phyloP scores from a whole-genome alignment of 2,888 invertebrate species.

The Aphrophora alni region DNA sequence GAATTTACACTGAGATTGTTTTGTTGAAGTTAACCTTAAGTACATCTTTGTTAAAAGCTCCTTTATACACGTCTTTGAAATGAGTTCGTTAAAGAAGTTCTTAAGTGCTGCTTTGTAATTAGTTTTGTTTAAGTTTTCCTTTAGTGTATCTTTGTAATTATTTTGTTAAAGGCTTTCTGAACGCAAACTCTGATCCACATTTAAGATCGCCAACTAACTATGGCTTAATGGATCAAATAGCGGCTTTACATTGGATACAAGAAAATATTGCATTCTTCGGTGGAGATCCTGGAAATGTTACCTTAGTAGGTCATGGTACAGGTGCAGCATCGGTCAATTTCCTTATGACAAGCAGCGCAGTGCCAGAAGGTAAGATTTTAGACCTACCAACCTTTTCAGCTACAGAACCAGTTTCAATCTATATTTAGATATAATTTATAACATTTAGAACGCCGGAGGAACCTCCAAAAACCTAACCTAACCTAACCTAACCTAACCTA shows the following conservation, averaged over 20 bases:
- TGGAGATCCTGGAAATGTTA: slow-evolving; percentile 92
- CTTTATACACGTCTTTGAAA: too few relatives aligned
- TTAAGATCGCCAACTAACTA: slow-evolving; percentile 91
- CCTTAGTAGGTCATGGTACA: slow-evolving; percentile 93
- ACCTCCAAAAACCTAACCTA: too few relatives aligned
- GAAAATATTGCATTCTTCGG: slow-evolving; percentile 95
- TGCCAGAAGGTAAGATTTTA: slow-evolving; percentile 81
- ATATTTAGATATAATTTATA: too few relatives aligned
- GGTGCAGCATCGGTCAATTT: slow-evolving; percentile 97
- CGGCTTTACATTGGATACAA: slow-evolving; percentile 71
- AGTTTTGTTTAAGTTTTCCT: neutral
- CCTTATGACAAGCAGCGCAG: slow-evolving; percentile 91
- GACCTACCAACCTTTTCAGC: too few relatives aligned
- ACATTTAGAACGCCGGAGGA: too few relatives aligned
- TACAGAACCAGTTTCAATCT: too few relatives aligned
- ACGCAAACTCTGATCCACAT: slow-evolving; percentile 86
- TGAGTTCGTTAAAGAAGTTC: too few relatives aligned
- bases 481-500: too few relatives aligned
- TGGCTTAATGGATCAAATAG: slow-evolving; percentile 96
- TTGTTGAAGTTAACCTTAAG: too few relatives aligned
- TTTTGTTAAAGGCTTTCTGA: slow-evolving; percentile 71
- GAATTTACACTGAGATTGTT: too few relatives aligned
- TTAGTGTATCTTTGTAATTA: neutral
- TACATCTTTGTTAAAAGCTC: too few relatives aligned
- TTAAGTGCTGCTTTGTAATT: too few relatives aligned